phyloP scores from a whole-genome alignment of 2,113 vertebrate species.

The Chauna torquata region DNA sequence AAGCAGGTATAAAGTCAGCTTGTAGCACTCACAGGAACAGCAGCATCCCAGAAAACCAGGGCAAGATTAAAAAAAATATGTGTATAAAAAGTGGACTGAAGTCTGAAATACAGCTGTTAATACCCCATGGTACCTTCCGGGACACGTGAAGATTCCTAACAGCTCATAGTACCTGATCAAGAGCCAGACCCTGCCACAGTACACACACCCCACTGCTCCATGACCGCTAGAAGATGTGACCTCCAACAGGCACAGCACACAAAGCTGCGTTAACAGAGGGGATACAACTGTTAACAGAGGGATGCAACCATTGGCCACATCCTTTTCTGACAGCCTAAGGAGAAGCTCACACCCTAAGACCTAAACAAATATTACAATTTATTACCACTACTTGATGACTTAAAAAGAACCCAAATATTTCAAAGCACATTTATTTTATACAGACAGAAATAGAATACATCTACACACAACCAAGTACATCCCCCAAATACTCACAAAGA shows the following conservation, averaged over 20 bases:
- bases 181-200: neutral
- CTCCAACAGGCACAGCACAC: accelerated
- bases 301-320: too few species aligned
- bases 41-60: neutral
- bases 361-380: neutral
- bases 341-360: neutral
- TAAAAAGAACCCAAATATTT: neutral
- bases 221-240: accelerated
- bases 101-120: neutral
- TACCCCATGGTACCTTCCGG: neutral
- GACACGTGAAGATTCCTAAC: neutral
- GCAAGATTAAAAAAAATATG: neutral
- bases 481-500: neutral
- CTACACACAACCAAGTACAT: neutral
- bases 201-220: accelerated
- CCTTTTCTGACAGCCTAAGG: neutral
- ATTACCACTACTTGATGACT: neutral
- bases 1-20: neutral
- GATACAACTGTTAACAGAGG: neutral
- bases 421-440: neutral
- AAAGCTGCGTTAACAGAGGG: neutral
- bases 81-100: neutral
- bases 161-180: neutral
- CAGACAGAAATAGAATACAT: neutral
- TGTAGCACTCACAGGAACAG: neutral